These are phyloP conservation scores for Plutella xylostella DNA, from an alignment of 2,888 invertebrate genomes.

Conservation along the genomic window DNA sequence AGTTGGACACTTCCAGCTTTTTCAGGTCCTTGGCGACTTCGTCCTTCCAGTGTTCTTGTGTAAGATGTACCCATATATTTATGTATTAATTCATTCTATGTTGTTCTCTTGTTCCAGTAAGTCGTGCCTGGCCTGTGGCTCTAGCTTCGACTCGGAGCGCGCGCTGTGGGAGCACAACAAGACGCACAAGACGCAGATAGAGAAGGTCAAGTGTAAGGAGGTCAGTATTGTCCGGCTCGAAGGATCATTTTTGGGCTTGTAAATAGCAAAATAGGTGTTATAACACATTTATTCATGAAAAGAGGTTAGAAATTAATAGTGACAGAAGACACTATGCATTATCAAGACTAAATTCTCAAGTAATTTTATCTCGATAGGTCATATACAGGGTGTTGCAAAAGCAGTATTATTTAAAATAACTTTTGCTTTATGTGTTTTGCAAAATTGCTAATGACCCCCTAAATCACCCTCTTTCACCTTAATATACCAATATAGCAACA, in stretches of 20 bases:
- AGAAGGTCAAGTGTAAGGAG: neutral
- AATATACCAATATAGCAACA: no score
- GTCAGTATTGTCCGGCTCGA: neutral
- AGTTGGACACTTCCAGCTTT: neutral
- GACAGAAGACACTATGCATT: no score
- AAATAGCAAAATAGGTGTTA: neutral
- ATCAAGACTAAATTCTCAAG: no score
- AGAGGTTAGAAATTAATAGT: no score
- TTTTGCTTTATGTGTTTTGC: no score
- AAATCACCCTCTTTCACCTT: no score
- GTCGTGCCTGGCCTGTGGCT: slow-evolving; percentile 43
- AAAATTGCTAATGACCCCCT: no score
- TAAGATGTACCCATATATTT: neutral
- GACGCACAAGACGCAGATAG: neutral
- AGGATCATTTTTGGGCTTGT: neutral
- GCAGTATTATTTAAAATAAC: no score
- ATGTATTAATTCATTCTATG: neutral
- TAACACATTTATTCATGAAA: no score
- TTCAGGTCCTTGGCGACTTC: no score
- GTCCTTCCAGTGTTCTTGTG: neutral
- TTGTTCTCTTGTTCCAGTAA: slow-evolving; percentile 15
- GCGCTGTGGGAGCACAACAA: slow-evolving; percentile 35
- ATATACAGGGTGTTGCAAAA: no score
- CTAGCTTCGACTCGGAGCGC: slow-evolving; percentile 42
- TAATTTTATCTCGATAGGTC: no score